Evolutionary conservation across 2,797 vertebrate genomes (phyloP).

Genomic region (Thunnus albacares): DNA sequence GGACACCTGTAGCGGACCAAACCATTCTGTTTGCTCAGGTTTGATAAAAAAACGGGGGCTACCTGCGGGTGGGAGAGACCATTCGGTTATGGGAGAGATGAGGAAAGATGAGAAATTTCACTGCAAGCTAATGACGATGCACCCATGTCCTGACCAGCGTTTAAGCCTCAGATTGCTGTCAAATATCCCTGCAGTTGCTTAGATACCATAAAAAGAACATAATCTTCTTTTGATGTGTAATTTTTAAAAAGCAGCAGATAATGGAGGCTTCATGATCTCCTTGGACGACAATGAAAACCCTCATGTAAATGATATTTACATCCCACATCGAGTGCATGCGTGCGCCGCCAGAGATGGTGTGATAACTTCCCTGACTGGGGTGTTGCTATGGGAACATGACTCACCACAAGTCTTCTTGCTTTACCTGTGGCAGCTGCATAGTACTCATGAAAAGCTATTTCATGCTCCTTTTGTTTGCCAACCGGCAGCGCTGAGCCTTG

Average conservation of each 20-base stretch:
- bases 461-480: constrained; percentile 80
- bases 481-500: constrained; percentile 54
- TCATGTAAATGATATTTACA: constrained; percentile 72
- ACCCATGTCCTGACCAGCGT: neutral
- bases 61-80: constrained; percentile 28
- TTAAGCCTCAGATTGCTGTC: neutral
- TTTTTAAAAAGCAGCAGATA: constrained; percentile 36
- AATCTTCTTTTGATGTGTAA: constrained; percentile 15
- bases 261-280: constrained; percentile 36
- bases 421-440: constrained; percentile 84
- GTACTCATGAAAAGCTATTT: constrained; percentile 76
- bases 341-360: constrained; percentile 74
- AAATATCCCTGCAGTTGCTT: constrained; percentile 15
- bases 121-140: too few relatives aligned
- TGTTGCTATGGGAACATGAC: constrained; percentile 87
- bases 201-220: neutral
- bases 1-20: constrained; percentile 73
- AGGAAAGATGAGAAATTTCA: constrained; percentile 5
- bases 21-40: constrained; percentile 43
- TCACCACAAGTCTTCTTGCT: constrained; percentile 82
- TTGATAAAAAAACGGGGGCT: constrained; percentile 27
- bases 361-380: constrained; percentile 76
- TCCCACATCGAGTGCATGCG: constrained; percentile 60
- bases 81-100: neutral
- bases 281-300: constrained; percentile 36